Conservation (phyloP, 2,888 invertebrate genomes). For the Lydus trimaculatus region DNA sequence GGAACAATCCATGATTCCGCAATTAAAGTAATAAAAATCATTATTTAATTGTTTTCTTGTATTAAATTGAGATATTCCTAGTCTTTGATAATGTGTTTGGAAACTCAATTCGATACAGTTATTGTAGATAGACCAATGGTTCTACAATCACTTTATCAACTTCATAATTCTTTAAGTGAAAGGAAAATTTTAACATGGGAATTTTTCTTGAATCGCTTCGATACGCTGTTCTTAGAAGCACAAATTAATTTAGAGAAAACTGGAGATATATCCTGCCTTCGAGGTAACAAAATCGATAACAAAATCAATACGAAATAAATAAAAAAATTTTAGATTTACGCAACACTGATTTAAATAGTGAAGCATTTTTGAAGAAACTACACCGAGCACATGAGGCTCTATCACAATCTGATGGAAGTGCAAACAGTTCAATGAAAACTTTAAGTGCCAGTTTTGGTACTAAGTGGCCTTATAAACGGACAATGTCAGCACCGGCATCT, state of each 20-base stretch:
- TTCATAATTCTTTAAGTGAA: slow-evolving; percentile 92
- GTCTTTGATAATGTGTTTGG: slow-evolving; percentile 91
- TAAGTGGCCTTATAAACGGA: slow-evolving; percentile 95
- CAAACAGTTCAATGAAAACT: slow-evolving; percentile 71
- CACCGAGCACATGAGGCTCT: slow-evolving; percentile 89
- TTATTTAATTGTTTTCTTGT: slow-evolving; percentile 23
- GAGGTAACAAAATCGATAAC: slow-evolving; percentile 66
- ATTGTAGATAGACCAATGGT: slow-evolving; percentile 97
- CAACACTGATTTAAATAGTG: slow-evolving; percentile 87
- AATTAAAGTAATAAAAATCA: slow-evolving; percentile 68
- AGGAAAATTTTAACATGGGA: slow-evolving; percentile 94
- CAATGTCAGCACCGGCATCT: slow-evolving; percentile 91
- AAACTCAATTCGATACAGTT: slow-evolving; percentile 97
- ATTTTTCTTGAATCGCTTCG: slow-evolving; percentile 96
- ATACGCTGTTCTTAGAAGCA: slow-evolving; percentile 93
- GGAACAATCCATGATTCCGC: slow-evolving; percentile 93
- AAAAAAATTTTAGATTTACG: slow-evolving; percentile 73
- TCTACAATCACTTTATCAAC: slow-evolving; percentile 91
- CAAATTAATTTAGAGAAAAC: slow-evolving; percentile 88
- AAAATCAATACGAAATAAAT: neutral
- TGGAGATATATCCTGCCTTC: slow-evolving; percentile 82
- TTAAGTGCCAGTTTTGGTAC: slow-evolving; percentile 87
- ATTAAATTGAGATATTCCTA: slow-evolving; percentile 54
- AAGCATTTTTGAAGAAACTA: slow-evolving; percentile 84
- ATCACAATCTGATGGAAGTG: slow-evolving; percentile 74